Base-by-base conservation (phyloP, 2,888 invertebrate species). In the Acleris literana region DNA sequence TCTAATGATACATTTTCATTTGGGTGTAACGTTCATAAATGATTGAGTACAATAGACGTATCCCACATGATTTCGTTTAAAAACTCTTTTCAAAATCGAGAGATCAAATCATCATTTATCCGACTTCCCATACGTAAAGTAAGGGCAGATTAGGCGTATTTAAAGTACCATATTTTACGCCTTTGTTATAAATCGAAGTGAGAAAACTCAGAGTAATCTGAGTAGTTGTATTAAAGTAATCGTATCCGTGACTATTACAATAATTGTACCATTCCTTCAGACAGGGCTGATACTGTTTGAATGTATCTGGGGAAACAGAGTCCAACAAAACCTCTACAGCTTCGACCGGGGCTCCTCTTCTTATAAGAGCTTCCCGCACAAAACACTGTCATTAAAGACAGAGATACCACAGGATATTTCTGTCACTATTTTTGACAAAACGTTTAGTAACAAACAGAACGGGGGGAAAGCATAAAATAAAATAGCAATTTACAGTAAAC, bases 51-150 rank as follows among this genome's bases (percentile, higher is more conserved):
- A 55, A 55, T 20, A n/a, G 39, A 39, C 3, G 43, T 16, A 55
- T 43, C 20, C 55, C 39, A 55, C 5, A 18, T 55, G 57, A n/a
- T 5, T 17, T 18, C 49, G 49, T 22, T 48, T 57, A 59, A 25
- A 59, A 33, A 33, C 49, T 11, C 58, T 49, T 49, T 59, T 59
- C 49, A 59, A 17, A 59, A 59, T 22, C 58, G n/a, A 20, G 49
- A 39, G 20, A 51, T 59, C 17, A 59, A 59, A 33, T 59, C 49
- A 49, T 59, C 44, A 20, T 22, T 56, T 11, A 56, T 22, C 44
- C 44, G 20, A n/a, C 44, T 16, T n/a, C 44, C 56, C 13, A 56
- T 22, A 20, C 44, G 43, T 18, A 56, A 9, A 13, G 5, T 20
- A 5, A 56, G 11, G 7, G 56, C 56, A 22, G 56, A 56, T 52